Percentiles rank a stretch among this genome's conserved stretches.
phyloP scores from a whole-genome alignment of 2,113 vertebrate species.

The Mixornis gularis region DNA sequence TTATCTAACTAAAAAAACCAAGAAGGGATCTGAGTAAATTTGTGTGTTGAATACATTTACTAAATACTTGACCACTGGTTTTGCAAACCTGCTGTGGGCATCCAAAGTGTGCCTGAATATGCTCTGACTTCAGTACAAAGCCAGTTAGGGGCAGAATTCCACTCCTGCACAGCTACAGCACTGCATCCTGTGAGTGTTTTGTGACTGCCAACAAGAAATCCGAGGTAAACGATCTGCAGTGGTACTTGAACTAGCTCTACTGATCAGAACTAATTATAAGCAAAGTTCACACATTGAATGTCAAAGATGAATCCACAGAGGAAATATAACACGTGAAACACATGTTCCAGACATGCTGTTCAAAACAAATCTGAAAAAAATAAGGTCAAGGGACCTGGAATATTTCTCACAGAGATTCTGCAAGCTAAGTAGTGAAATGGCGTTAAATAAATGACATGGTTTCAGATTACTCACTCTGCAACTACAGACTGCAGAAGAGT shows the following conservation, averaged over 20 bases:
- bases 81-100: background rate
- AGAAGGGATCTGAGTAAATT: background rate
- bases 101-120: background rate
- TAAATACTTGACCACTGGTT: background rate
- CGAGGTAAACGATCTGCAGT: background rate
- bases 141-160: background rate
- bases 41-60: background rate
- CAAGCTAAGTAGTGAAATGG: slow-evolving; percentile 12
- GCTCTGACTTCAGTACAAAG: background rate
- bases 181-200: background rate
- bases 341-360: slow-evolving; percentile 30
- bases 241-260: background rate
- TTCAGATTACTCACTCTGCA: slow-evolving; percentile 17
- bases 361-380: slow-evolving; percentile 38
- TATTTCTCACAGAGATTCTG: slow-evolving; percentile 34
- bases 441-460: background rate
- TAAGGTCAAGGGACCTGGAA: slow-evolving; percentile 1
- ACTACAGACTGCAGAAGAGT: background rate
- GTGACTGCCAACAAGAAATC: background rate
- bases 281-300: slow-evolving; percentile 20
- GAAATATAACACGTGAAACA: slow-evolving; percentile 35
- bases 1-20: background rate
- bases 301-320: slow-evolving; percentile 48
- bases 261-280: slow-evolving; percentile 46
- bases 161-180: background rate